These are phyloP conservation scores for Tachysurus fulvidraco DNA, from an alignment of 2,113 vertebrate species.

Conservation along the genomic window DNA sequence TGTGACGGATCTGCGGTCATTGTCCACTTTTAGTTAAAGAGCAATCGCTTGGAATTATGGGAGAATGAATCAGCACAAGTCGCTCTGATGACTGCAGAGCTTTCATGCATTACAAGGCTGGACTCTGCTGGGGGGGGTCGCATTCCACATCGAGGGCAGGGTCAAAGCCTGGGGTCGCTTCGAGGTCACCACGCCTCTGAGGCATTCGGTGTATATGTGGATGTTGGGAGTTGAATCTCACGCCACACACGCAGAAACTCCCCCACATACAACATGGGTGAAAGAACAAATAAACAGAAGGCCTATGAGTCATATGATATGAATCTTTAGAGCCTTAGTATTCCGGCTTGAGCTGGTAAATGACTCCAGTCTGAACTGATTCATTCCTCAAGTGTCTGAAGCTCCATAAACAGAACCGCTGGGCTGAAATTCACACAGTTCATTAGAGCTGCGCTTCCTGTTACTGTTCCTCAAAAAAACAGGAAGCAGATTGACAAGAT, in stretches of 20 bases:
- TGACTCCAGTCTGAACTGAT: conserved; percentile 26
- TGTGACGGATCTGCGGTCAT: background rate
- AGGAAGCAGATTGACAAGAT: background rate
- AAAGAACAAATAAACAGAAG: conserved; percentile 22
- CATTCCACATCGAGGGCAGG: conserved; percentile 71
- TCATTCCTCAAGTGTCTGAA: conserved; percentile 13
- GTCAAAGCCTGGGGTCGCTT: conserved; percentile 72
- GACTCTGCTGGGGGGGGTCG: conserved; percentile 63
- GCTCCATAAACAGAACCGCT: background rate
- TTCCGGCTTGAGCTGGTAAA: conserved; percentile 11
- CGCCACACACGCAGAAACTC: conserved; percentile 3
- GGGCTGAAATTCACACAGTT: conserved; percentile 1
- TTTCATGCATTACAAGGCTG: conserved; percentile 60
- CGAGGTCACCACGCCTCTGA: conserved; percentile 67
- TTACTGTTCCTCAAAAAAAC: conserved; percentile 4
- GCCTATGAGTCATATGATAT: conserved; percentile 20
- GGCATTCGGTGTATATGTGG: conserved; percentile 47
- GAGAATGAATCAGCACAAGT: conserved; percentile 48
- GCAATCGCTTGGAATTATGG: conserved; percentile 34
- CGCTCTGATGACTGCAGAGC: conserved; percentile 53
- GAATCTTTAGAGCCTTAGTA: background rate
- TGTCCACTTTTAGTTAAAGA: conserved; percentile 23
- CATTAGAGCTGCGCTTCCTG: conserved; percentile 14
- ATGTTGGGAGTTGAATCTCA: background rate
- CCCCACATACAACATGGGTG: background rate